phyloP scores from a whole-genome alignment of 2,113 vertebrate species.

The Ondatra zibethicus region DNA sequence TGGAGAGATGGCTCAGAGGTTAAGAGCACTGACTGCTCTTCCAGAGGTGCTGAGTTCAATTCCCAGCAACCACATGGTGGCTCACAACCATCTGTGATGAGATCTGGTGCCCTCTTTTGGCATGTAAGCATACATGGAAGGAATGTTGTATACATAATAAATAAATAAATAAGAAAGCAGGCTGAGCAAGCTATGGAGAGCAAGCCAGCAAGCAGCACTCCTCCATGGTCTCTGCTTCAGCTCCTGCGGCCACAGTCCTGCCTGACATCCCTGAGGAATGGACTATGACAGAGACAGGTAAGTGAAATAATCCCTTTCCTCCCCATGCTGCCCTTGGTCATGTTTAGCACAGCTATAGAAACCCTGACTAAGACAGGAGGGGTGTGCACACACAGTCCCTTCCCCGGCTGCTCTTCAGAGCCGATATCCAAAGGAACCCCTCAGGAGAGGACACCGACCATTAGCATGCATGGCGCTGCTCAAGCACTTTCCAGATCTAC shows the following conservation, averaged over 20 bases:
- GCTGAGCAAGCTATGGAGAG: not conserved
- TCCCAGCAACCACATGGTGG: no score
- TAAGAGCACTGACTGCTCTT: no score
- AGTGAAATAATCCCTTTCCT: not conserved
- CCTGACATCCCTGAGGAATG: not conserved
- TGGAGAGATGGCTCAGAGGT: no score
- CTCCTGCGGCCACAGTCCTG: not conserved
- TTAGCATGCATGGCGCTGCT: fast-evolving
- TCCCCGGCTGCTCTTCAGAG: no score
- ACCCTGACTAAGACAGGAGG: not conserved
- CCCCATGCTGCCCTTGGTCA: not conserved
- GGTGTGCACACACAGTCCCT: not conserved
- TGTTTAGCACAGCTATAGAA: not conserved
- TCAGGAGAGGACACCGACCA: not conserved
- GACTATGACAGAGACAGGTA: not conserved
- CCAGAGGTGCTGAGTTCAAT: no score
- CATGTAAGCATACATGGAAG: no score
- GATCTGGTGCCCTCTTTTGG: no score
- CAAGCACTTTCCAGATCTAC: fast-evolving
- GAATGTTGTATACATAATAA: no score
- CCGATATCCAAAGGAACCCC: not conserved
- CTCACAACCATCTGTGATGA: no score
- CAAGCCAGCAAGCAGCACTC: not conserved
- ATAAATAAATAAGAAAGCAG: not conserved
- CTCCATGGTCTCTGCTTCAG: not conserved